Percentiles rank a stretch among this genome's conserved stretches.
These are phyloP conservation scores for Bombus haemorrhoidalis DNA, from an alignment of 1,140 invertebrate species.

Conservation along the genomic window DNA sequence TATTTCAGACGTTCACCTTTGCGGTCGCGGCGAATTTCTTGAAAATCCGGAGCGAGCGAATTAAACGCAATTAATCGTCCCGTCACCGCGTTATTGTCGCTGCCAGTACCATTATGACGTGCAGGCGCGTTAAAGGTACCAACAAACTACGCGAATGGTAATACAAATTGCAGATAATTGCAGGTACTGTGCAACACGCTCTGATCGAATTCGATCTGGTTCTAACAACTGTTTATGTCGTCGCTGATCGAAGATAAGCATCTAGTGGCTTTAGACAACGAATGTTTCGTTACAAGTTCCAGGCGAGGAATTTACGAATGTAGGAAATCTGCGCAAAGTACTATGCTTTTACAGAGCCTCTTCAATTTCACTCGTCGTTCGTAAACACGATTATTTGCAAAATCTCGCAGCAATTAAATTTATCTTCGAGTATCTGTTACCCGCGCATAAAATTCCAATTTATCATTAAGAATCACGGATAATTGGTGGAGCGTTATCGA, in stretches of 20 bases:
- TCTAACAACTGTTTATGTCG: neutral
- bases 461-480: neutral
- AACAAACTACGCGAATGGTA: slow-evolving; percentile 32
- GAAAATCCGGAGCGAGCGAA: slow-evolving; percentile 31
- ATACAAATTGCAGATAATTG: slow-evolving; percentile 48
- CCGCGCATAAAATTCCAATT: neutral
- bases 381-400: neutral
- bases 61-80: slow-evolving; percentile 46
- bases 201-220: neutral
- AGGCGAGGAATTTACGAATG: no score
- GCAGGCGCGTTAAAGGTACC: slow-evolving; percentile 33
- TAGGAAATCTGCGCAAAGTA: no score
- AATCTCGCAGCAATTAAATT: neutral
- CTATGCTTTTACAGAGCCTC: no score
- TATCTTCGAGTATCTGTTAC: neutral
- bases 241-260: neutral
- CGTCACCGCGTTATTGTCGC: neutral
- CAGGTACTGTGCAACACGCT: neutral
- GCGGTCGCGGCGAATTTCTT: slow-evolving; percentile 8
- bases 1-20: slow-evolving; percentile 32
- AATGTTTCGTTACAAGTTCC: neutral
- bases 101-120: slow-evolving; percentile 33
- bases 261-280: neutral
- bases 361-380: neutral
- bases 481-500: neutral